Conservation (phyloP, 2,797 vertebrate species). For the Chrysocyon brachyurus region DNA sequence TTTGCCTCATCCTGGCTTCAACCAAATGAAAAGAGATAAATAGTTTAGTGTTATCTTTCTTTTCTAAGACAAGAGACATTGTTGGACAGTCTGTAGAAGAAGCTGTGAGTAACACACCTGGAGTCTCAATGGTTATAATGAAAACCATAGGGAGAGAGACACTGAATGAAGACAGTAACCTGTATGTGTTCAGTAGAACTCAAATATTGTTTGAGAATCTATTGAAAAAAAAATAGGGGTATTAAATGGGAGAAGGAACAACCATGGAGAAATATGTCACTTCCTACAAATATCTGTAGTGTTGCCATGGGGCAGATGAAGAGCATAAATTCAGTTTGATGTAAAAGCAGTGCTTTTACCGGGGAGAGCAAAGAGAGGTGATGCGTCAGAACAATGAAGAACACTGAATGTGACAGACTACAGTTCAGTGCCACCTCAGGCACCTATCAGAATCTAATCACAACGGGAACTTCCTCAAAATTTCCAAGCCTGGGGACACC, state of each 20-base stretch:
- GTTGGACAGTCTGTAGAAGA: background rate
- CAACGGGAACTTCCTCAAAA: background rate
- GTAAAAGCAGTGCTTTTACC: background rate
- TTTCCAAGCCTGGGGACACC: background rate
- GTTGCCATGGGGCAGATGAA: background rate
- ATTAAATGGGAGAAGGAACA: slow-evolving; percentile 8
- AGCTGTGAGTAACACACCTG: background rate
- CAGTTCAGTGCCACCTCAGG: background rate
- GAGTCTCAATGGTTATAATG: slow-evolving; percentile 18
- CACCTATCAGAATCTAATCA: background rate
- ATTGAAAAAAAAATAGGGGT: background rate
- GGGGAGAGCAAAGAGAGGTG: background rate
- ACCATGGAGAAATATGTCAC: background rate
- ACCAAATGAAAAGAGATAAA: background rate
- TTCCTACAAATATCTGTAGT: background rate
- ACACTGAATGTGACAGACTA: background rate
- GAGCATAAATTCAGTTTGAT: background rate
- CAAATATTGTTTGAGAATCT: background rate
- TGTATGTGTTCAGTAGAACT: slow-evolving; percentile 42
- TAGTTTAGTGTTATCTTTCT: background rate
- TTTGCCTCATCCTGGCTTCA: background rate
- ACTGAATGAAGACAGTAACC: background rate
- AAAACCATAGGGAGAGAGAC: background rate
- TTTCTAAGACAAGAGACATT: background rate
- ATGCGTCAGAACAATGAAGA: background rate